A percentile compares a stretch with the other conserved stretches of the same genome.
Evolutionary conservation across 2,113 vertebrate genomes (phyloP).

Genomic region (Rhizomys pruinosus): DNA sequence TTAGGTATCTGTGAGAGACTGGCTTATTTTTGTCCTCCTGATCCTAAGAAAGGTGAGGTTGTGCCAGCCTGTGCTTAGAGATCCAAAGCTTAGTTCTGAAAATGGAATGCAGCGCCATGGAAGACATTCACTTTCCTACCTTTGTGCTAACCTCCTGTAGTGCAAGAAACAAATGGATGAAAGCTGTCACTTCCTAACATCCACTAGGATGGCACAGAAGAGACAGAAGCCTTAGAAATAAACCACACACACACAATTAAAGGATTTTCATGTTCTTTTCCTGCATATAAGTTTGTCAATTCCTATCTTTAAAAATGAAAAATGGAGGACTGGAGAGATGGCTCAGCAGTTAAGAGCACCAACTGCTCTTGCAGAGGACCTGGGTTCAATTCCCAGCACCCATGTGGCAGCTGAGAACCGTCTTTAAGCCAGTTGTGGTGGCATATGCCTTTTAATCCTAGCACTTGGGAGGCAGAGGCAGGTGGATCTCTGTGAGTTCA

Average conservation of each 20-base stretch:
- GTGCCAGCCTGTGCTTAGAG: neutral
- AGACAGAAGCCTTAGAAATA: neutral
- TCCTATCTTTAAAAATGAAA: constrained; percentile 2
- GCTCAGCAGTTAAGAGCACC: too few species aligned
- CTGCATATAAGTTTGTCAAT: neutral
- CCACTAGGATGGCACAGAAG: neutral
- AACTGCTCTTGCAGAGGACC: too few species aligned
- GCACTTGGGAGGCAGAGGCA: too few species aligned
- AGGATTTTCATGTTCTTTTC: neutral
- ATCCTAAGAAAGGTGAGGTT: neutral
- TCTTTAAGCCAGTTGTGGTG: too few species aligned
- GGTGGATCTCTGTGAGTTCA: too few species aligned
- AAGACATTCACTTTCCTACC: neutral
- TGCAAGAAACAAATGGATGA: neutral
- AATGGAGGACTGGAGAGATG: neutral
- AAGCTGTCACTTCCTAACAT: neutral
- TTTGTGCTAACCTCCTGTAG: neutral
- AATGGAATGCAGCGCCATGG: neutral
- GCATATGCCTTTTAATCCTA: too few species aligned
- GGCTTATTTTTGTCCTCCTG: neutral
- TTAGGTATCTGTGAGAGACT: neutral
- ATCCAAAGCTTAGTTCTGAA: neutral
- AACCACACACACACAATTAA: neutral
- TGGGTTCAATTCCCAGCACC: too few species aligned
- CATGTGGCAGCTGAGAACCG: too few species aligned